Base-by-base conservation (phyloP, 1,140 invertebrate species). In the Stegodyphus dumicola region DNA sequence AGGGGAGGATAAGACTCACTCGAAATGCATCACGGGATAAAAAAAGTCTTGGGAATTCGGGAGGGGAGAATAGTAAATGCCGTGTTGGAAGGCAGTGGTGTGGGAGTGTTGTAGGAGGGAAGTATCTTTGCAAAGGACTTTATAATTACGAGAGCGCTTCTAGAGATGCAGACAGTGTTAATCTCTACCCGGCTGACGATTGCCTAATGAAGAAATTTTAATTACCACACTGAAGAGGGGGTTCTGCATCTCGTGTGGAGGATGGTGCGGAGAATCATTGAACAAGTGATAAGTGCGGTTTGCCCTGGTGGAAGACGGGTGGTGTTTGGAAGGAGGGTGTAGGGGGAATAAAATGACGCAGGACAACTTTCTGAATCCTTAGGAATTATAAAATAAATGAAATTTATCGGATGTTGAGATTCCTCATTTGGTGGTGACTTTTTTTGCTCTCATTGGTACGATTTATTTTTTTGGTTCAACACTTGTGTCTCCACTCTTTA, bases 341-440 rank as follows among this genome's bases (percentile, higher is more conserved):
- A 18, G 67, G 69, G 54, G 48, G 75, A 67, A 49, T 56, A 18
- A 56, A 79, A 70, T 67, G 67, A 73, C 54, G 66, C 65, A 52
- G 73, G 69, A 18, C 49, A 67, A 78, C 67, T 49, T 78, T 78
- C 13, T 48, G 15, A 67, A 65, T 75, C 53, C 56, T 18, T 33
- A 73, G 78, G 69, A 81, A 81, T 81, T 81, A 81, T 81, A 81
- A 81, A 81, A 81, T 81, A 81, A 81, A 73, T 81, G 78, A 81
- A 81, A 81, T 81, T 81, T 81, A 81, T 81, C 78, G 78, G 78
- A 10, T 73, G 66, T 49, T 81, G 69, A 64, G 78, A 73, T 73
- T 81, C 70, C 70, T 78, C 65, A 69, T 78, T 78, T 67, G 77
- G 17, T 54, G 69, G 73, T 51, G 56, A 53, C 67, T 81, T 81